These are phyloP conservation scores for Linnaemya vulpina DNA, from an alignment of 2,888 invertebrate genomes.

Conservation along the genomic window DNA sequence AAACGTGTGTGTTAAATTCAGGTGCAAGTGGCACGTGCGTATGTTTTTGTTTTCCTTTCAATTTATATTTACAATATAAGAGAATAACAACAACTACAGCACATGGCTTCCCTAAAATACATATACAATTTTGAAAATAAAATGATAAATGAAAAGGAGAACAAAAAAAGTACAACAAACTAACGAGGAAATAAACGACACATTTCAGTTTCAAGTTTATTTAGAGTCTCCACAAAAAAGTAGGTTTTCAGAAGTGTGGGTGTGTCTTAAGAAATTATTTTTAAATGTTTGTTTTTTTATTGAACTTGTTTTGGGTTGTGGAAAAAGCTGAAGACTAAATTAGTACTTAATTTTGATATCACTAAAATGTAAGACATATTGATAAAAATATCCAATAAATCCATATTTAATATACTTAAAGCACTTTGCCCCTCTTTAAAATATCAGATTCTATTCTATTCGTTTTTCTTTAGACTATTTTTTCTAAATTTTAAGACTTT, in stretches of 20 bases:
- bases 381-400: no score
- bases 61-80: slow-evolving; percentile 40
- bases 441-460: no score
- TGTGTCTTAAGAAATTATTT: background rate
- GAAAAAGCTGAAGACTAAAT: background rate
- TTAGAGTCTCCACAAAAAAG: background rate
- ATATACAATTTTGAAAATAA: slow-evolving; percentile 22
- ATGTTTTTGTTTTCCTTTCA: slow-evolving; percentile 37
- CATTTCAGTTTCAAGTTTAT: slow-evolving; percentile 1
- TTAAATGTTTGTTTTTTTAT: background rate
- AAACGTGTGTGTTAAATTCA: slow-evolving; percentile 55
- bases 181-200: slow-evolving; percentile 36
- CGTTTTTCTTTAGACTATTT: no score
- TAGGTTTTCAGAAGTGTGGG: background rate
- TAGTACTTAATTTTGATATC: no score
- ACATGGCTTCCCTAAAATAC: background rate
- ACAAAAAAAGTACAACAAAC: background rate
- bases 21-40: slow-evolving; percentile 73
- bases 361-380: no score
- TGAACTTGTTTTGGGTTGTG: background rate
- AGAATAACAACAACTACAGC: background rate
- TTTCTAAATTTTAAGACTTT: no score
- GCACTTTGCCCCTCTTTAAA: no score
- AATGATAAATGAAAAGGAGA: background rate
- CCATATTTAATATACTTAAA: no score